phyloP scores from a whole-genome alignment of 2,888 invertebrate species.

The Tortrix viridana region DNA sequence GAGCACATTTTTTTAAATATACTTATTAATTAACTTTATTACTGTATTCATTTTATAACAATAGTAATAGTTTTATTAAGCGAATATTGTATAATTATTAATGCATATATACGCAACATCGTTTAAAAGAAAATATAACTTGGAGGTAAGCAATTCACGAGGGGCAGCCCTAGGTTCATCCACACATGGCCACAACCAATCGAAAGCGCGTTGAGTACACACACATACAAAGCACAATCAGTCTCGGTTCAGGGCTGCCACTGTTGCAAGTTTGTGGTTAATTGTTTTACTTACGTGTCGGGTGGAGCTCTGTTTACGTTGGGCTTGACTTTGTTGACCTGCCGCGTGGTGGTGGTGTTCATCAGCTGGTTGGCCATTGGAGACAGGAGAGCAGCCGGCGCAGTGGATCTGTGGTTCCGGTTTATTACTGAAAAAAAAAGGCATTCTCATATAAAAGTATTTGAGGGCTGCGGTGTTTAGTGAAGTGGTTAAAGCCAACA shows the following conservation, averaged over 20 bases:
- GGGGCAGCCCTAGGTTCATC: conserved; percentile 36
- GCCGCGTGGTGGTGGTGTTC: conserved; percentile 90
- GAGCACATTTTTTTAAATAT: conserved; percentile 19
- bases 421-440: conserved; percentile 87
- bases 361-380: conserved; percentile 87
- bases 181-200: conserved; percentile 35
- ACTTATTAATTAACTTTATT: conserved; percentile 11
- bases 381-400: conserved; percentile 86
- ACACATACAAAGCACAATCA: conserved; percentile 38
- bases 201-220: conserved; percentile 35
- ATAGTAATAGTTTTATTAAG: conserved; percentile 16
- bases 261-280: conserved; percentile 12
- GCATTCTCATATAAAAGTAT: no score
- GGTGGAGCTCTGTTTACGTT: conserved; percentile 91
- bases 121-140: conserved; percentile 9
- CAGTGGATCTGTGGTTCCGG: conserved; percentile 90
- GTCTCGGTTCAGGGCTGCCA: conserved; percentile 35
- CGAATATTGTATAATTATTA: conserved; percentile 17
- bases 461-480: no score
- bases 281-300: conserved; percentile 85
- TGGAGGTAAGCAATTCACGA: conserved; percentile 25
- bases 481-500: no score
- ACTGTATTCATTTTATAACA: conserved; percentile 17
- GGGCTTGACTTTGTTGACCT: conserved; percentile 95
- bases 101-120: conserved; percentile 32